Conservation (phyloP, 2,797 vertebrate species). For the Neosilurus mollespiculum region DNA sequence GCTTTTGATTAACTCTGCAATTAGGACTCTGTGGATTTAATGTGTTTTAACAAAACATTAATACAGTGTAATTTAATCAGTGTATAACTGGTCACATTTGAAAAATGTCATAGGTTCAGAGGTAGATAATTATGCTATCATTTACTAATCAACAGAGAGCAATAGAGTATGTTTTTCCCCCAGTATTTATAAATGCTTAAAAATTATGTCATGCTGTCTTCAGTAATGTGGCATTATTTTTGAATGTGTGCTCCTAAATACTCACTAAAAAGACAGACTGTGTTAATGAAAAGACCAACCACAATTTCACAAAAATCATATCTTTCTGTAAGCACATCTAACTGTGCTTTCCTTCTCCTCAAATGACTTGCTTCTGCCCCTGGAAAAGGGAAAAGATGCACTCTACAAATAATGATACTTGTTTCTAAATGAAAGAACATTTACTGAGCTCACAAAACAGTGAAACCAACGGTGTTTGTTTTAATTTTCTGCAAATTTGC, state of each 20-base stretch:
- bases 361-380: slow-evolving; percentile 60
- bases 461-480: slow-evolving; percentile 13
- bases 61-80: slow-evolving; percentile 46
- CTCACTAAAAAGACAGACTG: slow-evolving; percentile 43
- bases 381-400: slow-evolving; percentile 63
- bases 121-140: slow-evolving; percentile 1
- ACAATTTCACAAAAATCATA: slow-evolving; percentile 57
- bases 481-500: slow-evolving; percentile 54
- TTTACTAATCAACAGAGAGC: neutral
- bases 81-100: slow-evolving; percentile 2
- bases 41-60: slow-evolving; percentile 46
- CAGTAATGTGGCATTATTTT: slow-evolving; percentile 23
- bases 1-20: slow-evolving; percentile 53
- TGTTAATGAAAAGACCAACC: slow-evolving; percentile 34
- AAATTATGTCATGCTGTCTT: neutral
- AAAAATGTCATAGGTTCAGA: slow-evolving; percentile 1
- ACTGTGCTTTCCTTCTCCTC: slow-evolving; percentile 46
- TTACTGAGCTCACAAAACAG: neutral
- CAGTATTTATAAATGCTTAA: neutral
- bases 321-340: slow-evolving; percentile 43
- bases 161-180: neutral
- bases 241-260: neutral
- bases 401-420: slow-evolving; percentile 62
- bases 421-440: slow-evolving; percentile 67
- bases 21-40: slow-evolving; percentile 41